Conservation (phyloP, 2,888 invertebrate genomes). For the Ophion ventricosus region DNA sequence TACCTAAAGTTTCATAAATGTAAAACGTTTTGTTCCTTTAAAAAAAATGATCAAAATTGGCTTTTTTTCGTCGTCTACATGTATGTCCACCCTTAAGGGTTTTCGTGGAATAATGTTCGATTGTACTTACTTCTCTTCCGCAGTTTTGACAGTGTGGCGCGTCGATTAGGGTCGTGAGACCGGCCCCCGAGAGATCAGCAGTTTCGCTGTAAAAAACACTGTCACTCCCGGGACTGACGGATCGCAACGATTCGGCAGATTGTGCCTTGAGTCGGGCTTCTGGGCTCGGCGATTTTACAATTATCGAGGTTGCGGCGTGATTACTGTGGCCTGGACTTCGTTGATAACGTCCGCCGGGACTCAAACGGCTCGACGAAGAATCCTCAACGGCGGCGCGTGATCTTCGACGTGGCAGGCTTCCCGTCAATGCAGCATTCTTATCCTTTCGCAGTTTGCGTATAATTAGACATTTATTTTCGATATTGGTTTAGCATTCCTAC, state of each 20-base stretch:
- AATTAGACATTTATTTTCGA: neutral
- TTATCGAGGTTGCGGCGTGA: slow-evolving; percentile 74
- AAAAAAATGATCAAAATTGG: too few relatives aligned
- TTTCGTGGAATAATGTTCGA: neutral
- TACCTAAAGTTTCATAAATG: too few relatives aligned
- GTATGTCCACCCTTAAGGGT: neutral
- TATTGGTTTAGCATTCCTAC: neutral
- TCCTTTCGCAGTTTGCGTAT: slow-evolving; percentile 80
- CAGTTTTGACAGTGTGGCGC: slow-evolving; percentile 91
- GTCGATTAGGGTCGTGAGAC: slow-evolving; percentile 72
- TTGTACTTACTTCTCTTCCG: slow-evolving; percentile 88
- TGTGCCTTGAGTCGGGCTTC: slow-evolving; percentile 89
- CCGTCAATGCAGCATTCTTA: slow-evolving; percentile 87
- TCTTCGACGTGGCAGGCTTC: slow-evolving; percentile 87
- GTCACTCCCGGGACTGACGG: slow-evolving; percentile 95
- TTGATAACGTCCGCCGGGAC: slow-evolving; percentile 80
- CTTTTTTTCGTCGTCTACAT: too few relatives aligned
- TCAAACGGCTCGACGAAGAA: slow-evolving; percentile 80
- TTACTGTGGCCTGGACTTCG: slow-evolving; percentile 83
- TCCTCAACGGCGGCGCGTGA: slow-evolving; percentile 85
- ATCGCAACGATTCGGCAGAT: slow-evolving; percentile 93
- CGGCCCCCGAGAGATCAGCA: slow-evolving; percentile 84
- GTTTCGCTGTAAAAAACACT: slow-evolving; percentile 95
- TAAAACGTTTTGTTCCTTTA: too few relatives aligned
- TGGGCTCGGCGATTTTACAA: slow-evolving; percentile 82